These are phyloP conservation scores for Ciconia maguari DNA, from an alignment of 2,113 vertebrate genomes.

Conservation along the genomic window DNA sequence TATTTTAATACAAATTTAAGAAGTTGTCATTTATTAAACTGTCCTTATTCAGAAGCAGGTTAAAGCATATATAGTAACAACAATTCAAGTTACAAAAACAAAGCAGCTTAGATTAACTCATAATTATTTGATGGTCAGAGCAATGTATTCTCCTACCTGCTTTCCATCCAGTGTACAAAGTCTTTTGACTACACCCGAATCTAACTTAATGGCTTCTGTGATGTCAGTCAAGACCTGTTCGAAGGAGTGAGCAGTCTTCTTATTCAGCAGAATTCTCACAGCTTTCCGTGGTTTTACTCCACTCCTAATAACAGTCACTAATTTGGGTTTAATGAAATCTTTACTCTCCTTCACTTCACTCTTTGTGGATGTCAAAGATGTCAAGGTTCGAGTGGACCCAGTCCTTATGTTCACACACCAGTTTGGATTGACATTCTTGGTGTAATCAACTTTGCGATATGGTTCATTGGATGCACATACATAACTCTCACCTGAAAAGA, in stretches of 20 bases:
- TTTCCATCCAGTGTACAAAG: conserved; percentile 95
- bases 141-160: conserved; percentile 81
- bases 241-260: conserved; percentile 97
- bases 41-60: background rate
- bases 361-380: conserved; percentile 76
- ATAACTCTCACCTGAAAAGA: conserved; percentile 90
- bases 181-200: conserved; percentile 93
- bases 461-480: conserved; percentile 97
- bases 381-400: conserved; percentile 79
- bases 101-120: background rate
- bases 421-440: conserved; percentile 94
- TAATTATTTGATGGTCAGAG: background rate
- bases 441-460: conserved; percentile 92
- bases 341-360: conserved; percentile 86
- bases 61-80: background rate
- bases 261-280: conserved; percentile 94
- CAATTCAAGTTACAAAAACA: background rate
- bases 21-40: background rate
- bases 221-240: conserved; percentile 97
- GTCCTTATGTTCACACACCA: conserved; percentile 92
- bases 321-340: conserved; percentile 96
- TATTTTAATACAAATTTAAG: background rate
- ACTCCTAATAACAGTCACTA: conserved; percentile 96
- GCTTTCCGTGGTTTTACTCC: conserved; percentile 97
- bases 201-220: conserved; percentile 96